Conservation (phyloP, 2,888 invertebrate species). For the Euzetes globulus region DNA sequence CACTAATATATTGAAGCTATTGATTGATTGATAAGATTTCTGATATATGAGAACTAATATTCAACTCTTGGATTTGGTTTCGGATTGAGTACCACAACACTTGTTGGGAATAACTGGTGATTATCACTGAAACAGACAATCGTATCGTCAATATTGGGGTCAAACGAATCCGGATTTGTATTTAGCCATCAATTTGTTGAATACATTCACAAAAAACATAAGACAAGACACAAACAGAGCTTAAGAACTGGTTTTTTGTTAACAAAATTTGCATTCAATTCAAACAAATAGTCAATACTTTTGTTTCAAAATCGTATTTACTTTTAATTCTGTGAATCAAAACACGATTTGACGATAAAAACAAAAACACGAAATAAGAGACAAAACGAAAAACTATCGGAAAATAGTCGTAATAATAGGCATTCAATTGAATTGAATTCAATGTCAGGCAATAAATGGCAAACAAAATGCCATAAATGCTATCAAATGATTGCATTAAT, state of each 20-base stretch:
- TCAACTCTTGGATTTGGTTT: too few species aligned
- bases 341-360: neutral
- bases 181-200: conserved; percentile 20
- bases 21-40: too few species aligned
- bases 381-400: neutral
- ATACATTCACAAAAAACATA: neutral
- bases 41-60: too few species aligned
- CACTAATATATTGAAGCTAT: too few species aligned
- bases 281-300: too few species aligned
- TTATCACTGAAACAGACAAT: conserved; percentile 5
- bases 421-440: neutral
- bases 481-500: neutral
- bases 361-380: neutral
- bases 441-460: conserved; percentile 1
- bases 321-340: neutral
- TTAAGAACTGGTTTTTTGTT: too few species aligned
- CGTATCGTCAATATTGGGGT: conserved; percentile 13
- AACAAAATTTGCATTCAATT: neutral
- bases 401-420: neutral
- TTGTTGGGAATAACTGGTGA: neutral
- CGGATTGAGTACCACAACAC: neutral
- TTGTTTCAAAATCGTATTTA: neutral
- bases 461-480: neutral
- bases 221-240: neutral
- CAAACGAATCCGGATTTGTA: conserved; percentile 26